Evolutionary conservation across 2,797 vertebrate species (phyloP), one percentile per base, ranked within the genome.

Genomic region (Danio jaintianensis): DNA sequence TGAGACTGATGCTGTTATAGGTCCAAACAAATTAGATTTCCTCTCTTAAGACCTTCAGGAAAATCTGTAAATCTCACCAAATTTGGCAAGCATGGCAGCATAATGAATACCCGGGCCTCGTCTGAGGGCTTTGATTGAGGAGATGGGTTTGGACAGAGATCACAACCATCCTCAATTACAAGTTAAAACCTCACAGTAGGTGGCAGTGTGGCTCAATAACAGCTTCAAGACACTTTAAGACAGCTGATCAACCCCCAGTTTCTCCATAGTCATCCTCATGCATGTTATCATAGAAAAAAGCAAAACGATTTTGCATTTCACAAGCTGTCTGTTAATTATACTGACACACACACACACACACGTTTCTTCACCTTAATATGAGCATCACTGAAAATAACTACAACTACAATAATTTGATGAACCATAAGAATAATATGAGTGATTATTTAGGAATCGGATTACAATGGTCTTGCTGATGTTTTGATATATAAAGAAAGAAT

Each of bases 121-220:
- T 55, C 69, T 42, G 62, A 74, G 70, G 68, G 47, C 55, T 63
- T 42, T 73, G 50, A 45, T 62, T 61, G 53, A 55, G 36, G 56
- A 78, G 64, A 61, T 42, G 38, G 36, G 47, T 47, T 48, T 61
- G 59, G 64, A 71, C 66, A 64, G 48, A 63, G 47, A 62, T 58
- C 43, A 38, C 16, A 62, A 53, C 43, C 45, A 42, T 7, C 13
- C 40, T 69, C 15, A 12, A 81, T 78, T 48, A 77, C 56, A 63
- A 20, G 53, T 29, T 43, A 66, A n/a, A 68, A 61, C 4, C 69
- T 79, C 40, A 71, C 93, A 89, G 84, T 75, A 92, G 92, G 83
- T 90, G 92, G 89, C 93, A 91, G 90, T 94, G 91, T 93, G 90
- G 83, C 63, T 86, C 87, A 90, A 89, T 83, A 77, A 78, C 72